phyloP scores from a whole-genome alignment of 2,797 vertebrate genomes.

The Philypnodon macrostomus region DNA sequence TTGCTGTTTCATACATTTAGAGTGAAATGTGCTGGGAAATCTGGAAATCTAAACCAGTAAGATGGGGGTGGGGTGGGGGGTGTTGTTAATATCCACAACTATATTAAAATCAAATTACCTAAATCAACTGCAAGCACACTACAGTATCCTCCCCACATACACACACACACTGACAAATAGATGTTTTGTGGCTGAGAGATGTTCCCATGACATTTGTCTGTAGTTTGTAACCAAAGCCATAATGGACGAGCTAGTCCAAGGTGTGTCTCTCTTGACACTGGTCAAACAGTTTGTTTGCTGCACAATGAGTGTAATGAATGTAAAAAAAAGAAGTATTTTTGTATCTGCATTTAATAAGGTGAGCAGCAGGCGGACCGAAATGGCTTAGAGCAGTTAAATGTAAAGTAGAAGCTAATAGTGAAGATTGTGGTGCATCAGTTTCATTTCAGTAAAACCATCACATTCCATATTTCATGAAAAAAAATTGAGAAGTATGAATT shows the following conservation, averaged over 20 bases:
- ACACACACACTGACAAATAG: conserved; percentile 22
- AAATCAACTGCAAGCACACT: not conserved
- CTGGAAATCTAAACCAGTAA: too few relatives aligned
- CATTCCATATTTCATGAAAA: too few relatives aligned
- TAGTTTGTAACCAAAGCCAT: conserved; percentile 41
- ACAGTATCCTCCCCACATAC: conserved; percentile 15
- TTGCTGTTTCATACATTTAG: too few relatives aligned
- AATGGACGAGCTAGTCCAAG: conserved; percentile 22
- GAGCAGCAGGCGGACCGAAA: too few relatives aligned
- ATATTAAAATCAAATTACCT: not conserved
- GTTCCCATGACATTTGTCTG: conserved; percentile 46
- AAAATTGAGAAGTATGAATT: too few relatives aligned
- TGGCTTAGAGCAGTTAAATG: too few relatives aligned
- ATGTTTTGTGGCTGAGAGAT: conserved; percentile 26
- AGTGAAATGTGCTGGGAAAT: too few relatives aligned
- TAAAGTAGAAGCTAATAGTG: too few relatives aligned
- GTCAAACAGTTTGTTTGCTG: conserved; percentile 25
- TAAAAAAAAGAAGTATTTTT: not conserved
- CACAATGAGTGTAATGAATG: conserved; percentile 5
- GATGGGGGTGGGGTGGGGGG: too few relatives aligned
- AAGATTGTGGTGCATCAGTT: too few relatives aligned
- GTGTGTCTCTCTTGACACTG: conserved; percentile 32
- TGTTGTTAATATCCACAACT: too few relatives aligned
- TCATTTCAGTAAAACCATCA: too few relatives aligned
- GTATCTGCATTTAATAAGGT: not conserved